Evolutionary conservation across 2,113 vertebrate genomes (phyloP), one percentile per base, ranked within the genome.

Genomic region (Macquaria ambigua): DNA sequence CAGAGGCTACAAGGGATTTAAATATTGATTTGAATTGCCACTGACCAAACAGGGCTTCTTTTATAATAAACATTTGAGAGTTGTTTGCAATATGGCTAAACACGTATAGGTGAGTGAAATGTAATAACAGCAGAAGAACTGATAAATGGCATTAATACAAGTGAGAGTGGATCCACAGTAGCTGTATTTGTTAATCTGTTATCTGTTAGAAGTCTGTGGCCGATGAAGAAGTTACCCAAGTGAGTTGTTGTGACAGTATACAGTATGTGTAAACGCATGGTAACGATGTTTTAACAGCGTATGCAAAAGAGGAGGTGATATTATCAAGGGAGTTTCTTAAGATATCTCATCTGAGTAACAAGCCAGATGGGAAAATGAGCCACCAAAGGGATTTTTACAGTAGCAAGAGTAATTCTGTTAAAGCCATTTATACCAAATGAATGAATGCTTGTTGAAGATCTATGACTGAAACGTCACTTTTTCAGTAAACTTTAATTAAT

Each of bases 1-100:
- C 21, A 52, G 52, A 58, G 11, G 28, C n/a, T 69, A 25, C 53
- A 53, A 63, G 28, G 71, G 48, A 59, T 72, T 66, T 58, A 66
- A 39, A 25, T 74, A 46, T 61, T n/a, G 53, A 62, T 76, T 53
- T 39, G 3, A 56, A 41, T n/a, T 48, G 23, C 37, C 20, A 14
- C 16, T 37, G 18, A 80, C 12, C 2, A 52, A 73, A 61, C 11
- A 3, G 10, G 18, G 6, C 20, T 34, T 83, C 5, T 67, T 82
- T 82, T 12, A 39, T 39, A 23, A 59, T 25, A 31, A 14, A 31
- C 9, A 70, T 63, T 18, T 21, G 6, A 25, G 8, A 3, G 39
- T 56, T 66, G 12, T 46, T 8, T 64, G 16, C 7, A 31, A 31
- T 31, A 31, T 55, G 20, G 11, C 8, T 28, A 59, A 48, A 43